Conservation (phyloP, 2,888 invertebrate genomes). For the Abrostola triplasia region DNA sequence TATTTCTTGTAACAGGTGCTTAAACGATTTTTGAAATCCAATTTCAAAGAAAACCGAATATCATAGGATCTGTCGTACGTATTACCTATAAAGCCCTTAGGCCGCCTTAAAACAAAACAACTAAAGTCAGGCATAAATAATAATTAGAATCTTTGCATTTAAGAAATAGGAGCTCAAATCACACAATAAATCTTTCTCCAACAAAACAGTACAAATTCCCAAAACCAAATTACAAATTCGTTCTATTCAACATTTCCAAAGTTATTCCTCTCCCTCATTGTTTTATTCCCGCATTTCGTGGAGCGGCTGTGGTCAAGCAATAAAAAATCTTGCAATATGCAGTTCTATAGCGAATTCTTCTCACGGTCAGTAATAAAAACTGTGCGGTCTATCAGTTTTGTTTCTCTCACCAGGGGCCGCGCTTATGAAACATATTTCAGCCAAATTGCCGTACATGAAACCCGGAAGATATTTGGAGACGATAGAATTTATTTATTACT, state of each 20-base stretch:
- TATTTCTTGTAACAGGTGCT: no score
- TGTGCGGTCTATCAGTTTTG: conserved; percentile 54
- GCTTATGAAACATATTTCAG: conserved; percentile 71
- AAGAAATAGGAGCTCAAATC: not conserved
- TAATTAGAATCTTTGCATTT: not conserved
- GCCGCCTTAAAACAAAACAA: no score
- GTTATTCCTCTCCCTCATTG: conserved; percentile 3
- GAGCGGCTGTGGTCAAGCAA: conserved; percentile 19
- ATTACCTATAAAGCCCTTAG: no score
- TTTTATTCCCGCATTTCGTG: conserved; percentile 21
- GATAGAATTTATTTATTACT: conserved; percentile 46
- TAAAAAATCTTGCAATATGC: conserved; percentile 43
- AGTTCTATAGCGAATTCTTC: conserved; percentile 43
- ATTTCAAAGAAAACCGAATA: no score
- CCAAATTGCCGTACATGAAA: conserved; percentile 62
- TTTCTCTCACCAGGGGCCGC: conserved; percentile 54
- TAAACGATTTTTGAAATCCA: no score
- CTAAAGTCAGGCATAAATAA: not conserved
- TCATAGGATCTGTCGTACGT: no score
- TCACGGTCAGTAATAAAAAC: conserved; percentile 57
- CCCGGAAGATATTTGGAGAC: conserved; percentile 51
- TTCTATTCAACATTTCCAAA: conserved; percentile 8
- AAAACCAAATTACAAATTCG: conserved; percentile 1
- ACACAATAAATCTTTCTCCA: not conserved
- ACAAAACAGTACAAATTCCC: not conserved